Evolutionary conservation across 1,140 invertebrate genomes (phyloP).

Genomic region (Diploscapter pachys): DNA sequence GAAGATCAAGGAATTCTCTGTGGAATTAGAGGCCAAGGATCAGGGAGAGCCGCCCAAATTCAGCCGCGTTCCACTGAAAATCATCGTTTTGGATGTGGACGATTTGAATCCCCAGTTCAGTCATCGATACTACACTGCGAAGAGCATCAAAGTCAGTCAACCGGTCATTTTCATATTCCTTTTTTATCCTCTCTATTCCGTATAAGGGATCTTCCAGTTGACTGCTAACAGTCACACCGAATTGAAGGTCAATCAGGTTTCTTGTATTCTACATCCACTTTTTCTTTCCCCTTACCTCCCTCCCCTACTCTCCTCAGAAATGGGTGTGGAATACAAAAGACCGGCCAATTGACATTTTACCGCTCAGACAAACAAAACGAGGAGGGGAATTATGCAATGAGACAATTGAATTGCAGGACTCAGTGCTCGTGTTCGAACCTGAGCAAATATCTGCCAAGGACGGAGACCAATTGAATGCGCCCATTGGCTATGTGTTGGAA

Average conservation of each 20-base stretch:
- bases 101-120: conserved; percentile 45
- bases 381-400: too few species aligned
- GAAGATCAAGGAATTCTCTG: conserved; percentile 33
- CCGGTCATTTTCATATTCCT: too few species aligned
- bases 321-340: too few species aligned
- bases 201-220: too few species aligned
- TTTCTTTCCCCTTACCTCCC: too few species aligned
- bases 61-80: conserved; percentile 34
- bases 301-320: too few species aligned
- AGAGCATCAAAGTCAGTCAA: conserved; percentile 27
- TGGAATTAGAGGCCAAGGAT: conserved; percentile 49
- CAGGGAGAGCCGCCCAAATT: conserved; percentile 37
- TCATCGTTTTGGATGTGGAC: conserved; percentile 46
- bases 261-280: too few species aligned
- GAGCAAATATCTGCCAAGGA: conserved; percentile 42
- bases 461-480: conserved; percentile 44
- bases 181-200: too few species aligned
- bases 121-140: conserved; percentile 35
- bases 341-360: too few species aligned
- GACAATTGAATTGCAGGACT: conserved; percentile 32
- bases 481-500: conserved; percentile 39
- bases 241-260: too few species aligned
- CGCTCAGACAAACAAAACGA: too few species aligned
- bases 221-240: too few species aligned
- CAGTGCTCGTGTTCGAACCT: conserved; percentile 36